These are phyloP conservation scores for Pteropus alecto DNA, from an alignment of 2,113 vertebrate genomes.

Conservation along the genomic window DNA sequence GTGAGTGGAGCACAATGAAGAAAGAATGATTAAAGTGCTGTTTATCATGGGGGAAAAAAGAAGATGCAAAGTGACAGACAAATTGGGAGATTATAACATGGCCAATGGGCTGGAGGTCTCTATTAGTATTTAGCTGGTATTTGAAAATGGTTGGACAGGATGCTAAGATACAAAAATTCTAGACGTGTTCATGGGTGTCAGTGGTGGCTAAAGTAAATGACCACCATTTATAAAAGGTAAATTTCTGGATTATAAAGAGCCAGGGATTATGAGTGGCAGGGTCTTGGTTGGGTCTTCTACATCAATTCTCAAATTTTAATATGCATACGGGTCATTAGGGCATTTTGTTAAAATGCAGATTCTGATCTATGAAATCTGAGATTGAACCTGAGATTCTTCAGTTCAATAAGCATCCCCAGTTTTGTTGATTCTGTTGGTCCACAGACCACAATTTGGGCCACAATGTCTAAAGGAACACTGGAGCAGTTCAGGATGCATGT, in stretches of 20 bases:
- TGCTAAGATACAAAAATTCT: background rate
- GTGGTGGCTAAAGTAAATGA: background rate
- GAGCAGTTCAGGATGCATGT: background rate
- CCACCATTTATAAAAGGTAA: background rate
- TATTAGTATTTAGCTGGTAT: background rate
- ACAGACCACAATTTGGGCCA: background rate
- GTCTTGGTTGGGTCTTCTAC: background rate
- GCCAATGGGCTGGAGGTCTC: background rate
- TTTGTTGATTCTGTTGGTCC: background rate
- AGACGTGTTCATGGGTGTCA: background rate
- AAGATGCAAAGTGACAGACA: background rate
- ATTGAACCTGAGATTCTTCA: background rate
- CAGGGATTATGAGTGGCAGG: background rate
- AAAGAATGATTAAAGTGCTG: background rate
- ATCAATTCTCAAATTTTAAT: background rate
- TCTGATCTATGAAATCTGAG: background rate
- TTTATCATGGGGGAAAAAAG: background rate
- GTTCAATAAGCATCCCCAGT: background rate
- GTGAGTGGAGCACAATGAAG: background rate
- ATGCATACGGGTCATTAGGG: background rate
- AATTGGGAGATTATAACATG: background rate
- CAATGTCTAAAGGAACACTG: background rate
- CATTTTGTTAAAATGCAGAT: slow-evolving; percentile 6
- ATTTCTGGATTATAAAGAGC: background rate
- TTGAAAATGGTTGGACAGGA: background rate